Evolutionary conservation across 2,888 invertebrate genomes (phyloP).

Genomic region (Euspilapteryx auroguttella): DNA sequence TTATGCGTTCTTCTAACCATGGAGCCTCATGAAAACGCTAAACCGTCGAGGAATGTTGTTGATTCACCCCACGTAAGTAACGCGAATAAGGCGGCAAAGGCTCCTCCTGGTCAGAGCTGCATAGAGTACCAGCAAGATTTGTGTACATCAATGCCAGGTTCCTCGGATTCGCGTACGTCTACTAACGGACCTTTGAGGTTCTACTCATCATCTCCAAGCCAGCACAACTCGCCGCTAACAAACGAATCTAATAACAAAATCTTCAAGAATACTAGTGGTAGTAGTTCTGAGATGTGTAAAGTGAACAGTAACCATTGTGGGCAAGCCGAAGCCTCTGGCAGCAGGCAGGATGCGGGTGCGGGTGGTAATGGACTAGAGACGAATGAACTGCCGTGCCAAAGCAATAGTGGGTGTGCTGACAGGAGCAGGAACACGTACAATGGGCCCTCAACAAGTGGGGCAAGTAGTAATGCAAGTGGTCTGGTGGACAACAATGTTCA

Average conservation of each 20-base stretch:
- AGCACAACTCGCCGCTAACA: too few relatives aligned
- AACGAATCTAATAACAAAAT: too few relatives aligned
- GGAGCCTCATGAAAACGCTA: slow-evolving; percentile 34
- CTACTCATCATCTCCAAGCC: too few relatives aligned
- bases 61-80: slow-evolving; percentile 25
- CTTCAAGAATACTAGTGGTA: too few relatives aligned
- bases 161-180: slow-evolving; percentile 19
- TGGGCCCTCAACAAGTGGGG: slow-evolving; percentile 36
- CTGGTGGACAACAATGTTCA: slow-evolving; percentile 16
- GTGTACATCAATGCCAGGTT: slow-evolving; percentile 31
- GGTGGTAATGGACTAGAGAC: slow-evolving; percentile 21
- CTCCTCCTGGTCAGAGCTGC: slow-evolving; percentile 16
- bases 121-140: slow-evolving; percentile 18
- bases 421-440: slow-evolving; percentile 16
- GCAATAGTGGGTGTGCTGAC: slow-evolving; percentile 28
- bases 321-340: too few relatives aligned
- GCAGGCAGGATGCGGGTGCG: too few relatives aligned
- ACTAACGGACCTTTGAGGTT: slow-evolving; percentile 31
- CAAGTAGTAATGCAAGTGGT: slow-evolving; percentile 19
- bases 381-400: slow-evolving; percentile 19
- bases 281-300: slow-evolving; percentile 14
- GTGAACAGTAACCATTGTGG: slow-evolving; percentile 16
- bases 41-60: slow-evolving; percentile 20
- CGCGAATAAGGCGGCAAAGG: slow-evolving; percentile 17
- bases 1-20: slow-evolving; percentile 28